phyloP scores from a whole-genome alignment of 2,797 vertebrate species.

The Catostomus latipinnis region DNA sequence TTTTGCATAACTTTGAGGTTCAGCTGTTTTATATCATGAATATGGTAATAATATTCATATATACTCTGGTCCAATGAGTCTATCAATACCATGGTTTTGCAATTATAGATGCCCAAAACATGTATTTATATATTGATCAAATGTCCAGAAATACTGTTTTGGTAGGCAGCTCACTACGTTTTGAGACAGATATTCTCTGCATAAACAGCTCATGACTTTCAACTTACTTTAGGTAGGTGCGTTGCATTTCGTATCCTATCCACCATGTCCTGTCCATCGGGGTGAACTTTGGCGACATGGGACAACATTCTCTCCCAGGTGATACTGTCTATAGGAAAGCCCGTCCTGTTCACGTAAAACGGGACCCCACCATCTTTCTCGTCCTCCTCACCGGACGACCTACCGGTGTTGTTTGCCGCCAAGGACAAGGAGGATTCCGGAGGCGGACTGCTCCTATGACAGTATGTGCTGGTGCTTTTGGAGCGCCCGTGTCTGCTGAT shows the following conservation, averaged over 20 bases:
- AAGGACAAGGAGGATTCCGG: slow-evolving; percentile 70
- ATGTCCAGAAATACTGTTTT: background rate
- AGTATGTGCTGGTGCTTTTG: slow-evolving; percentile 82
- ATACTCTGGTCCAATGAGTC: no score
- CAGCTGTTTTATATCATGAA: no score
- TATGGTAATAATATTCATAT: no score
- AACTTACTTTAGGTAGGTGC: slow-evolving; percentile 87
- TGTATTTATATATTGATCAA: background rate
- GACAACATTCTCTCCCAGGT: slow-evolving; percentile 97
- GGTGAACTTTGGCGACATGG: slow-evolving; percentile 89
- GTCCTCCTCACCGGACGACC: slow-evolving; percentile 84
- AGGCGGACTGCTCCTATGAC: slow-evolving; percentile 63
- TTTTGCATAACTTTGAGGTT: no score
- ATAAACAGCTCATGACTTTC: background rate
- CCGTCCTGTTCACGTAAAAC: slow-evolving; percentile 92
- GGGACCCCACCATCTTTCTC: slow-evolving; percentile 91
- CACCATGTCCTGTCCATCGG: slow-evolving; percentile 90
- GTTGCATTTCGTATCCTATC: slow-evolving; percentile 86
- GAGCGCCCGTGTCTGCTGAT: slow-evolving; percentile 85
- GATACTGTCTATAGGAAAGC: slow-evolving; percentile 89
- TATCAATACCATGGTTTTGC: no score
- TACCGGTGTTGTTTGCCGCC: slow-evolving; percentile 73
- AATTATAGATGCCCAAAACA: no score
- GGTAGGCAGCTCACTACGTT: background rate
- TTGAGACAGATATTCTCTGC: background rate